Base-by-base conservation (phyloP, 2,888 invertebrate species). In the Hofmannophila pseudospretella region DNA sequence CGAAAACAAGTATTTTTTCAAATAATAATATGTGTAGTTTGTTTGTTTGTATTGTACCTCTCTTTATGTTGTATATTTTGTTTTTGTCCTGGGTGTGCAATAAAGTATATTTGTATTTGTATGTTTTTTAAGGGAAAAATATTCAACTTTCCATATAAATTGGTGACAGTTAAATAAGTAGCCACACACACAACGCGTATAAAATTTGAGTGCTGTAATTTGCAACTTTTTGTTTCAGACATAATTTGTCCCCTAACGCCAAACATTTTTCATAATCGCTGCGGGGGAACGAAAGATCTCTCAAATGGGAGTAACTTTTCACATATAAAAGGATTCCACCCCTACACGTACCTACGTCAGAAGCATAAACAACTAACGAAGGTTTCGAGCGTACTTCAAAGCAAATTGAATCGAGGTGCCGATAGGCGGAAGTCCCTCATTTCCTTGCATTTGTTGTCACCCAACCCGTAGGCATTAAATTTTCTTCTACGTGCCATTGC, bases 361-460 rank as follows among this genome's bases (percentile, higher is more conserved):
- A 28, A 30, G 35, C 40, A 37, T 49, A 54, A 54, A 58, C 57
- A 63, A 51, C 54, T 54, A 67, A 58, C 54, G 57, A 65, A 64
- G 50, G 53, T 43, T n/a, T 33, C 30, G 36, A 14, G 51, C 51
- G 49, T 44, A 50, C 58, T 64, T 65, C 73, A 67, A 73, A 76
- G 75, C 54, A 72, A 79, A 79, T 80, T 72, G 75, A 68, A 76
- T 76, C 64, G 67, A 73, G 69, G 77, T 75, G 75, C 69, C 74
- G 63, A 79, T 78, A 66, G 68, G 58, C 65, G 81, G 81, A 81
- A 78, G 78, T 70, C 64, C 76, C 78, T 80, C 78, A 81, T 82
- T 81, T 82, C 80, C 81, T 68, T 69, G 61, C 71, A 77, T 76
- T 80, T 80, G 78, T 78, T 73, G 77, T 65, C 68, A 63, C 50